phyloP scores from a whole-genome alignment of 2,888 invertebrate species.

The Drosophila cracens region DNA sequence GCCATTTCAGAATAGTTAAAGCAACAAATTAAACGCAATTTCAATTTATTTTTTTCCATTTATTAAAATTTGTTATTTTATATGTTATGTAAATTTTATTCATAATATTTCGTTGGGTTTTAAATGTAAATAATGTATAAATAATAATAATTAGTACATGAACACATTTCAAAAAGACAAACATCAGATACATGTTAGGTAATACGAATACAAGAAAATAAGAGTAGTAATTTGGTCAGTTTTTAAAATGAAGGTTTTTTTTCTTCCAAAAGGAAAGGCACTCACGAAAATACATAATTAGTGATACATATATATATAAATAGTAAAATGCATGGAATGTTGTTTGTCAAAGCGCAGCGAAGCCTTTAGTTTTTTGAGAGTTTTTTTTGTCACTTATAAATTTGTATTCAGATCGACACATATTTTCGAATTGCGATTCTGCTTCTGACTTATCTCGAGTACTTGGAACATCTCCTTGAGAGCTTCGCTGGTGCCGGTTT shows the following conservation, averaged over 20 bases:
- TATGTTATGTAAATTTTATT: conserved; percentile 45
- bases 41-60: neutral
- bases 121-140: conserved; percentile 34
- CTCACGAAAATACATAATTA: conserved; percentile 28
- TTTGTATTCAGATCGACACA: conserved; percentile 79
- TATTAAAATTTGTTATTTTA: neutral
- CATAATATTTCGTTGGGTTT: conserved; percentile 51
- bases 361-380: conserved; percentile 57
- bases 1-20: neutral
- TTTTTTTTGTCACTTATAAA: conserved; percentile 24
- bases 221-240: conserved; percentile 1
- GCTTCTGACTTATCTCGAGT: conserved; percentile 84
- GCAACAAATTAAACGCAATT: neutral
- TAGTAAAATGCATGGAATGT: conserved; percentile 72
- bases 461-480: conserved; percentile 85
- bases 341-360: conserved; percentile 50
- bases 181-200: conserved; percentile 16
- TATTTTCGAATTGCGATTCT: conserved; percentile 84
- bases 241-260: conserved; percentile 13
- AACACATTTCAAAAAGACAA: conserved; percentile 44
- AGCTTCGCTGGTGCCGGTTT: conserved; percentile 83
- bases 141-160: conserved; percentile 46
- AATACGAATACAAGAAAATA: neutral
- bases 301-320: conserved; percentile 34
- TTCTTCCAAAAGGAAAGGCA: conserved; percentile 29